Percentiles rank a stretch among this genome's conserved stretches.
Conservation (phyloP, 2,113 vertebrate species). For the Cynocephalus volans region DNA sequence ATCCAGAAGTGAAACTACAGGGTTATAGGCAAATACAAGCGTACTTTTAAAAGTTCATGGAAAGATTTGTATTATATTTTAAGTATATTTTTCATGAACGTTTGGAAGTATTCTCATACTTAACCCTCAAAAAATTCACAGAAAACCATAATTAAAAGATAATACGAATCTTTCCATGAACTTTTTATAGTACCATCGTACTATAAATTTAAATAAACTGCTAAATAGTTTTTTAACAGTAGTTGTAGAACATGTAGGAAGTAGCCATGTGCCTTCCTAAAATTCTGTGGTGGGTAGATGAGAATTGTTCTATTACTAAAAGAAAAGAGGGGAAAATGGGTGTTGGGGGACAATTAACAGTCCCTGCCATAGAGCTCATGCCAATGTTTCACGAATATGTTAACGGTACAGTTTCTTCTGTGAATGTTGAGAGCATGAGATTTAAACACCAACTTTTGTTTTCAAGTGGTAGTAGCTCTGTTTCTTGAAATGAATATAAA, state of each 20-base stretch:
- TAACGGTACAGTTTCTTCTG: not conserved
- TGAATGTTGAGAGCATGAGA: not conserved
- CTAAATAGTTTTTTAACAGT: not conserved
- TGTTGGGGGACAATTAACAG: not conserved
- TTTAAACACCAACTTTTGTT: not conserved
- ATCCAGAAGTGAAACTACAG: not conserved
- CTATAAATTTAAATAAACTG: constrained; percentile 36
- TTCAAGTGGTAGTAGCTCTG: not conserved
- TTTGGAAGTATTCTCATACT: no score
- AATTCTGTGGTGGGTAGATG: not conserved
- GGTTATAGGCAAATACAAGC: not conserved
- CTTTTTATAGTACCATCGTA: no score
- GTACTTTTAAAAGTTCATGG: no score
- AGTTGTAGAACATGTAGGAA: not conserved
- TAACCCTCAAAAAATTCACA: no score
- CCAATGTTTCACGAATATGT: not conserved
- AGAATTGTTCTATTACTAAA: not conserved
- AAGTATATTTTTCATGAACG: no score
- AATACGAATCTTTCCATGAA: no score
- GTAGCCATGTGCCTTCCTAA: not conserved
- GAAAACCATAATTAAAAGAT: no score
- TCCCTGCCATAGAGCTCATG: not conserved
- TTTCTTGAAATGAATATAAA: constrained; percentile 18
- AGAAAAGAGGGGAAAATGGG: not conserved
- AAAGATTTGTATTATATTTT: no score